Base-by-base conservation (phyloP, 2,888 invertebrate species). In the Drosophila vallismaia region DNA sequence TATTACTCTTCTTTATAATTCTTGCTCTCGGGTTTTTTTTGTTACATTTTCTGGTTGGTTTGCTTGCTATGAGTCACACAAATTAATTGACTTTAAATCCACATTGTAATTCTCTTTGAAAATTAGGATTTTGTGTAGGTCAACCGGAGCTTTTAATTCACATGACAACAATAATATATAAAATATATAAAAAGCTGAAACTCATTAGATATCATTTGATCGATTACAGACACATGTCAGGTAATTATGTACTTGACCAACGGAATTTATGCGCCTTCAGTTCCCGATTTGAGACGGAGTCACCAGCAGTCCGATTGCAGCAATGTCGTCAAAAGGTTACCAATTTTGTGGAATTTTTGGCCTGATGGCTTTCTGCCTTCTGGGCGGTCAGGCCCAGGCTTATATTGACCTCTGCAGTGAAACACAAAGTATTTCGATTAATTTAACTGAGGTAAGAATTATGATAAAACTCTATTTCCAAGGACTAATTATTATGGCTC, bases 191-290 rank as follows among this genome's bases (percentile, higher is more conserved):
- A 6, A 36, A 36, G 12, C 8, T 10, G 4, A 36, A 10, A 14
- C 40, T 42, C 40, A 42, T 69, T 38, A 63, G 77, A 76, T 85
- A 82, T 63, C 58, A 79, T 31, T 60, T 81, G 81, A 81, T 85
- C 71, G 62, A 81, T 81, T 69, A 57, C 0, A 29, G 49, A 24
- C 49, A 57, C 48, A 68, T 31, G 51, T 74, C 59, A 8, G 46
- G 24, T 12, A 60, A 60, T 66, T 60, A 70, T 63, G 57, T 7
- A 26, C 48, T 6, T n/a, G 14, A 44, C 31, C 36, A 26, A 9
- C 36, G 3, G 36, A 26, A 14, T 33, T 58, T 12, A 19, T 29
- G 28, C 26, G 31, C 7, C 46, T 73, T 72, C 69, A 52, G 50
- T 63, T 49, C 42, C 31, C 52, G 44, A 51, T 44, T 48, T 55